A percentile compares a stretch with the other conserved stretches of the same genome.
Evolutionary conservation across 2,888 invertebrate genomes (phyloP).

Genomic region (Dendrolimus pini): DNA sequence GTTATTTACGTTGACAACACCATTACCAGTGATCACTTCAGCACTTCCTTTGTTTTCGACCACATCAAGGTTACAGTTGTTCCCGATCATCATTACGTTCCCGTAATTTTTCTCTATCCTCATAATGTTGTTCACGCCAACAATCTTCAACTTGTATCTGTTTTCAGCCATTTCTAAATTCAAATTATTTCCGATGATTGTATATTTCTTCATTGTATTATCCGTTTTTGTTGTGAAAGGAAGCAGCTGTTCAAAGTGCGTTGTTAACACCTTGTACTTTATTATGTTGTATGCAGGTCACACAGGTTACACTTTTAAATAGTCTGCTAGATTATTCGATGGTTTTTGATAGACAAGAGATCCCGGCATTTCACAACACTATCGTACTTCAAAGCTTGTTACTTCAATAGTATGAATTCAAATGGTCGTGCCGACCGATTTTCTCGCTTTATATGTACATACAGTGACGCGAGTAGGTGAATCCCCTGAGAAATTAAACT

Average conservation of each 20-base stretch:
- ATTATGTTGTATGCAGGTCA: too few species aligned
- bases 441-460: neutral
- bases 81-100: conserved; percentile 30
- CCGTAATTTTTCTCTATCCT: conserved; percentile 32
- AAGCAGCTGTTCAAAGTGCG: too few species aligned
- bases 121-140: conserved; percentile 37
- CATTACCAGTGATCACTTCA: conserved; percentile 22
- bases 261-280: too few species aligned
- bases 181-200: conserved; percentile 31
- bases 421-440: neutral
- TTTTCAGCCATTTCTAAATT: conserved; percentile 33
- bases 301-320: too few species aligned
- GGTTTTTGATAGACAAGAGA: too few species aligned
- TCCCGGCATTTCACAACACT: too few species aligned
- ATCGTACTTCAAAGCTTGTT: too few species aligned
- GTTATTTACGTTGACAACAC: conserved; percentile 1
- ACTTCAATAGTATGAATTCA: neutral
- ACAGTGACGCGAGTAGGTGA: neutral
- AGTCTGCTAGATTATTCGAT: too few species aligned
- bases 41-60: conserved; percentile 30
- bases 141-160: conserved; percentile 27
- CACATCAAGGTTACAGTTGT: conserved; percentile 29
- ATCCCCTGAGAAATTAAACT: neutral
- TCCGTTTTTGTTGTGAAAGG: neutral
- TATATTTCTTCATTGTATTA: conserved; percentile 32